Evolutionary conservation across 2,797 vertebrate genomes (phyloP), one percentile per base, ranked within the genome.

Genomic region (Phrynocephalus guinanensis): DNA sequence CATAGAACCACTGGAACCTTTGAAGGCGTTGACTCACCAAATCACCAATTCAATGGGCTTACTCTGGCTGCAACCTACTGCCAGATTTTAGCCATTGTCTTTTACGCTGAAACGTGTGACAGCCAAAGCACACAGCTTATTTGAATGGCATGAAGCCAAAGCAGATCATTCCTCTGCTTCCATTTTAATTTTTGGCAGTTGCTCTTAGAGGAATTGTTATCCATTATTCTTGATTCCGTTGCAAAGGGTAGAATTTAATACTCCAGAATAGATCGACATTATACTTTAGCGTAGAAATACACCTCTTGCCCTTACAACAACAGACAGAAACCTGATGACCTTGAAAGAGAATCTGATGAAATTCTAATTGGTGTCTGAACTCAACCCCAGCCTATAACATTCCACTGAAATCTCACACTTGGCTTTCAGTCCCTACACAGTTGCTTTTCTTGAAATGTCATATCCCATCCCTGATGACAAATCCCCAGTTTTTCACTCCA

Each of bases 401-500:
- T 7, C 44, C 16, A 22, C n/a, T 52, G 48, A 77, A 28, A 1
- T 11, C 11, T 1, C 48, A 56, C 13, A 28, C 48, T 79, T 50
- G 22, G 9, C 26, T 50, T 28, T 38, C 28, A 60, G 28, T 10
- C 9, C 79, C 52, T 60, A 80, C 50, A 71, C 2, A 38, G 50
- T 48, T 75, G 28, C 18, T 75, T 10, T 82, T 67, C 28, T 26
- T 28, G 44, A 30, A 5, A 20, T 48, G 44, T 80, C 66, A 78
- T 72, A 15, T 28, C 66, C 22, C 77, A 38, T 60, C 48, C 28
- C 75, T 87, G 13, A 60, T 2, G 63, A 28, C 26, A 83, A 48
- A 83, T 73, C 60, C 67, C 33, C 83, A 84, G 78, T 78, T 83
- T 56, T 78, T 50, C 73, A 83, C 9, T 80, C 68, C 72, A 38